Percentiles rank a stretch among this genome's conserved stretches.
Conservation (phyloP, 2,797 vertebrate species). For the Enteromius argenteus region DNA sequence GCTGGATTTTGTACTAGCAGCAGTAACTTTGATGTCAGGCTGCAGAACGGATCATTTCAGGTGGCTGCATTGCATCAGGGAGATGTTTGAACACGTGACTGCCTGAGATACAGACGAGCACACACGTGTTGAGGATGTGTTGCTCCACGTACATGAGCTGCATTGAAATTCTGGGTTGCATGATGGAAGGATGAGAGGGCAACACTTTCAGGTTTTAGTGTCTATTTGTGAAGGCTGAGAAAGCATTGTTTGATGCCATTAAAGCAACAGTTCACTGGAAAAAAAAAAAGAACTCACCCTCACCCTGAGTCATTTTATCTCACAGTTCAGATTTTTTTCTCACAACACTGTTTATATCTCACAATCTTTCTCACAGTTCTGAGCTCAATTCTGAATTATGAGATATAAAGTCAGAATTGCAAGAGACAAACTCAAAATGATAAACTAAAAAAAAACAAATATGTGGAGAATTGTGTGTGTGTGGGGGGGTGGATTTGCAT, state of each 20-base stretch:
- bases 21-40: conserved; percentile 11
- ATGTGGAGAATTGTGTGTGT: background rate
- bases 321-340: background rate
- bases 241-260: conserved; percentile 11
- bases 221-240: conserved; percentile 4
- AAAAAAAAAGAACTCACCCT: background rate
- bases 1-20: background rate
- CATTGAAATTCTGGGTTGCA: background rate
- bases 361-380: background rate
- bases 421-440: background rate
- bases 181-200: background rate
- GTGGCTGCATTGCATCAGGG: background rate
- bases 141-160: background rate
- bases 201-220: background rate
- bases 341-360: background rate
- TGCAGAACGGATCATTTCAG: conserved; percentile 7
- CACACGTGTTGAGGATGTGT: conserved; percentile 4
- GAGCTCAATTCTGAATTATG: background rate
- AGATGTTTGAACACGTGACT: conserved; percentile 1
- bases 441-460: too few relatives aligned
- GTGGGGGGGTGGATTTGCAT: too few relatives aligned
- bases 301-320: background rate
- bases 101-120: background rate
- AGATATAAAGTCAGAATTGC: background rate
- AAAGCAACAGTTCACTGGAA: background rate